Evolutionary conservation across 2,797 vertebrate genomes (phyloP), one percentile per base, ranked within the genome.

Genomic region (Australoheros facetus): DNA sequence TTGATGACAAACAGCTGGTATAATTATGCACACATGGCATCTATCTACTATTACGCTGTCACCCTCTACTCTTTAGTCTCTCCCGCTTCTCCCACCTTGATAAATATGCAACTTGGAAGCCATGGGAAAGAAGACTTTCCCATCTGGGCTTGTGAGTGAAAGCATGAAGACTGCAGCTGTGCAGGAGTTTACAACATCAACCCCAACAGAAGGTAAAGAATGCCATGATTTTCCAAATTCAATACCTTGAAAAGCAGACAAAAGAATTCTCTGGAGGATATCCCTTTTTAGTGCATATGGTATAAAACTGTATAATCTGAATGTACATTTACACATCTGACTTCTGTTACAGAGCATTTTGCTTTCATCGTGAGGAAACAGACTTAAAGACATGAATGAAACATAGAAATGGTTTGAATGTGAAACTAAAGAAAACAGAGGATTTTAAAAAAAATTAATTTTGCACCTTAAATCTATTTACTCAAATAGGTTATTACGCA

Each of bases 101-200:
- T 72, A 39, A 76, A 79, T 7, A 30, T 83, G 71, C 57, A 76
- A 77, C 59, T 51, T 78, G 73, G 58, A 85, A 86, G 77, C 64
- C 79, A 74, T 79, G 70, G 60, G 70, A 84, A 69, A 71, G 23
- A 79, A 55, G 26, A 73, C 55, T 85, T 80, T 83, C 79, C 84
- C 81, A 76, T 66, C 7, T 11, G 51, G 66, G 64, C 79, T 54
- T 60, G 62, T 80, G 30, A 78, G 58, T 2, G 1, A 66, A 69
- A 71, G 71, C 72, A 88, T 58, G 80, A 87, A 45, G 57, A 58
- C 56, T 60, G 83, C 88, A 90, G 86, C 81, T 88, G 87, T 82
- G 82, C 45, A 42, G 75, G 81, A 71, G 70, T 86, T 87, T 34
- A 82, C 17, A 58, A 14, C 59, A 60, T 78, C 37, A 51, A 12